Conservation (phyloP, 2,113 vertebrate species). For the Trachemys scripta region DNA sequence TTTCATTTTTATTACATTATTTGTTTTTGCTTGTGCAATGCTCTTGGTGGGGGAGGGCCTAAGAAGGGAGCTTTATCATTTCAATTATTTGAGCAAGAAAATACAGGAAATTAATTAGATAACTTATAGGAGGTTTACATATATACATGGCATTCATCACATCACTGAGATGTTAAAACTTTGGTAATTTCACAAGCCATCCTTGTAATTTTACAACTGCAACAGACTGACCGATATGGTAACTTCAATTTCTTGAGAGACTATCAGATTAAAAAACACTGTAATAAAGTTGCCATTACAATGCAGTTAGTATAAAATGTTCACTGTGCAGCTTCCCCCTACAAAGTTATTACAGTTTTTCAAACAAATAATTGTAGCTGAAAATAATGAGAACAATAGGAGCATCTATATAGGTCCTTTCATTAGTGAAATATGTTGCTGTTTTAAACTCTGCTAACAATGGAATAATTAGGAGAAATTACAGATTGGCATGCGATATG, state of each 20-base stretch:
- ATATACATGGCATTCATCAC: not conserved
- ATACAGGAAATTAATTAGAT: not conserved
- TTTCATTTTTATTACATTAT: not conserved
- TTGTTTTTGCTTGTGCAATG: not conserved
- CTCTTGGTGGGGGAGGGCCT: not conserved
- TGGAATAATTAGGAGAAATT: not conserved
- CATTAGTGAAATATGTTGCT: not conserved
- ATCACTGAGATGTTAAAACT: not conserved
- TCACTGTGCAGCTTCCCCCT: not conserved
- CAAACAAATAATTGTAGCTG: not conserved
- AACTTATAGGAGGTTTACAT: not conserved
- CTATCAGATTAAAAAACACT: not conserved
- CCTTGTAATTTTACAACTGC: not conserved
- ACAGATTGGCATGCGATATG: not conserved
- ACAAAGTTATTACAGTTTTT: slow-evolving; percentile 2
- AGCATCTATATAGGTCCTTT: not conserved
- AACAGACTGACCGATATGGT: not conserved
- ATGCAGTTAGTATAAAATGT: not conserved
- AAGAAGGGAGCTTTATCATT: not conserved
- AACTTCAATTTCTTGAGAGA: not conserved
- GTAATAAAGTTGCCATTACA: not conserved
- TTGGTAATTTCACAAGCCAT: not conserved
- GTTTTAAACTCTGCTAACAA: not conserved
- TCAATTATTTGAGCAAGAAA: not conserved
- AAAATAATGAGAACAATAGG: slow-evolving; percentile 12